A percentile compares a stretch with the other conserved stretches of the same genome.
Evolutionary conservation across 2,113 vertebrate species (phyloP).

Genomic region (Anolis sagrei): DNA sequence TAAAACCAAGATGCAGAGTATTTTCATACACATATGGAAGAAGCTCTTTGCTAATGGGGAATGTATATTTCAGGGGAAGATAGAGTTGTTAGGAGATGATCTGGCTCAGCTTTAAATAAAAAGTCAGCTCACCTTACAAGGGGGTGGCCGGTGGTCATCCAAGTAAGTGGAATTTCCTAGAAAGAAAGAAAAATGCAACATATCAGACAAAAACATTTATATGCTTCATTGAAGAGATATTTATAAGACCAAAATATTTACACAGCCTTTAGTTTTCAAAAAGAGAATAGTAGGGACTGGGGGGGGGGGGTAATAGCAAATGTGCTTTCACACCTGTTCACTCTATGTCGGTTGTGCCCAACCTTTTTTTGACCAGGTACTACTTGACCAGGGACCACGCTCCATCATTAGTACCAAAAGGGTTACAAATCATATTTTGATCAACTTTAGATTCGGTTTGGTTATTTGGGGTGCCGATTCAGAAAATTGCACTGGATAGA

Average conservation of each 20-base stretch:
- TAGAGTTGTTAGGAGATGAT: neutral
- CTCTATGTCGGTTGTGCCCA: too few species aligned
- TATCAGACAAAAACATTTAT: slow-evolving; percentile 4
- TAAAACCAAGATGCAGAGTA: neutral
- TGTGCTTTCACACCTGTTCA: neutral
- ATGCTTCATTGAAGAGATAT: neutral
- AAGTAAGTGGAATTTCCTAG: slow-evolving; percentile 93
- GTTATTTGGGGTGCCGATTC: too few species aligned
- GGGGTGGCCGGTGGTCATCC: slow-evolving; percentile 90
- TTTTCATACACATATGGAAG: neutral
- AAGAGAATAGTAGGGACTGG: neutral
- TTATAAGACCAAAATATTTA: neutral
- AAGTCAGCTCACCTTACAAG: slow-evolving; percentile 83
- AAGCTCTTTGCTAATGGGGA: neutral
- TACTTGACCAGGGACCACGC: too few species aligned
- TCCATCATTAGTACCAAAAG: too few species aligned
- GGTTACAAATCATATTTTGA: too few species aligned
- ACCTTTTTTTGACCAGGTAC: too few species aligned
- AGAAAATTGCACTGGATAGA: too few species aligned
- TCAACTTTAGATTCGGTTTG: too few species aligned
- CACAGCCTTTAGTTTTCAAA: neutral
- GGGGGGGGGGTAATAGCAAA: too few species aligned
- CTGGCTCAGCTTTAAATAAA: neutral
- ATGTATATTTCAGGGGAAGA: neutral
- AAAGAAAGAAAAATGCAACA: slow-evolving; percentile 27